Evolutionary conservation across 1,140 invertebrate species (phyloP).

Genomic region (Hetaerina americana): DNA sequence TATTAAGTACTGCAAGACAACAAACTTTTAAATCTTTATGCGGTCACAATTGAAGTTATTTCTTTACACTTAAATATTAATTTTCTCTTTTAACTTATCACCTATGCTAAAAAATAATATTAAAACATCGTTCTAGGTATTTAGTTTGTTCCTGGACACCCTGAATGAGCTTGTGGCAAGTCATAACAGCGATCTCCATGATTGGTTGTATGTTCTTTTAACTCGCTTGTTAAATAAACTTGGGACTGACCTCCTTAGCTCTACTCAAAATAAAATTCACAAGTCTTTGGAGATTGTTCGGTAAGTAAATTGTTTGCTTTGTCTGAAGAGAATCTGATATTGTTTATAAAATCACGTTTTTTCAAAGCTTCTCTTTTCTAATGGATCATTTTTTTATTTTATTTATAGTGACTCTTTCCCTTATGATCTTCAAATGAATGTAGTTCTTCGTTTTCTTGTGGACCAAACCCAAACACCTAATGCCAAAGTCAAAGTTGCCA

Average conservation of each 20-base stretch:
- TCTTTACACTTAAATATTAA: constrained; percentile 7
- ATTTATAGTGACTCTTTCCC: constrained; percentile 45
- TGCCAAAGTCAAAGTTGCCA: constrained; percentile 64
- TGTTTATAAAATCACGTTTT: constrained; percentile 3
- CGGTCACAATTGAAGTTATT: constrained; percentile 3
- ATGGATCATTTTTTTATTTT: constrained; percentile 6
- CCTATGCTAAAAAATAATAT: too few relatives aligned
- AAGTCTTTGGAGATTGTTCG: constrained; percentile 74
- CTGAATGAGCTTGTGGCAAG: constrained; percentile 74
- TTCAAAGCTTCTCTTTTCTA: constrained; percentile 5
- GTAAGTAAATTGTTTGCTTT: constrained; percentile 29
- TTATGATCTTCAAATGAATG: constrained; percentile 45
- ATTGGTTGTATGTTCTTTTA: constrained; percentile 80
- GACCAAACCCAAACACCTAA: constrained; percentile 86
- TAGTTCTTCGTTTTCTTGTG: constrained; percentile 60
- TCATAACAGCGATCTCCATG: constrained; percentile 74
- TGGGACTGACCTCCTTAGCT: constrained; percentile 77
- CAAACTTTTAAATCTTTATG: too few relatives aligned
- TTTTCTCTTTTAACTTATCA: too few relatives aligned
- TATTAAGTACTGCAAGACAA: too few relatives aligned
- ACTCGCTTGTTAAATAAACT: constrained; percentile 72
- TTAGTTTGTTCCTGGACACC: constrained; percentile 83
- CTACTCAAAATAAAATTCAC: constrained; percentile 78
- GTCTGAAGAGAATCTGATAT: neutral
- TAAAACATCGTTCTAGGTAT: constrained; percentile 50